These are phyloP conservation scores for Condylura cristata DNA, from an alignment of 2,113 vertebrate genomes.

Conservation along the genomic window DNA sequence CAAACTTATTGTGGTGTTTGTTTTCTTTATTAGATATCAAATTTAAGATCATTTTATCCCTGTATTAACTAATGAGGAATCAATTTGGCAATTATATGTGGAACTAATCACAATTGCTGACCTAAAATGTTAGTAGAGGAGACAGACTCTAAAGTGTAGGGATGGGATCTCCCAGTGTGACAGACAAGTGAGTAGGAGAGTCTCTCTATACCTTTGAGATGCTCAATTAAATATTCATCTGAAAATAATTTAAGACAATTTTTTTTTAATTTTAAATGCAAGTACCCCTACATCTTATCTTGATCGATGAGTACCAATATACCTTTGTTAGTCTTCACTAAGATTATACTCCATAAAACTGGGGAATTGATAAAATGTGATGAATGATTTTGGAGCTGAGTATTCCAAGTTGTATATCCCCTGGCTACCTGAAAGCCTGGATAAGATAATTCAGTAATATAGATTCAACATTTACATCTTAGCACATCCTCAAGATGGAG, in stretches of 20 bases:
- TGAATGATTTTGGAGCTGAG: background rate
- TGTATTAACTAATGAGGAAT: background rate
- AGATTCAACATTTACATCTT: background rate
- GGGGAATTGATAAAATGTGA: background rate
- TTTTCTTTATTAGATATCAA: background rate
- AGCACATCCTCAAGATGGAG: background rate
- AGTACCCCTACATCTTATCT: background rate
- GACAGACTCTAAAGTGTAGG: background rate
- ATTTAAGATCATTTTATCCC: background rate
- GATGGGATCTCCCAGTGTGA: background rate
- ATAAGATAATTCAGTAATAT: background rate
- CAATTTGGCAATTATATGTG: background rate
- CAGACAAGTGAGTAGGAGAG: rapidly evolving
- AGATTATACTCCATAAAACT: background rate
- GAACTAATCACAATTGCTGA: background rate
- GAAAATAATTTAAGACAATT: background rate
- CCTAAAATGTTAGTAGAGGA: background rate
- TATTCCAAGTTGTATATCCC: background rate
- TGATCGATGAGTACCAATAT: background rate
- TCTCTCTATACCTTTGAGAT: background rate
- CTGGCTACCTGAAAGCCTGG: background rate
- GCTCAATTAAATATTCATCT: background rate
- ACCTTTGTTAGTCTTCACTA: background rate
- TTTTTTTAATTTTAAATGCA: background rate
- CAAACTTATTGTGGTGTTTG: background rate